Conservation (phyloP, 1,140 invertebrate genomes). For the Monomorium pharaonis region DNA sequence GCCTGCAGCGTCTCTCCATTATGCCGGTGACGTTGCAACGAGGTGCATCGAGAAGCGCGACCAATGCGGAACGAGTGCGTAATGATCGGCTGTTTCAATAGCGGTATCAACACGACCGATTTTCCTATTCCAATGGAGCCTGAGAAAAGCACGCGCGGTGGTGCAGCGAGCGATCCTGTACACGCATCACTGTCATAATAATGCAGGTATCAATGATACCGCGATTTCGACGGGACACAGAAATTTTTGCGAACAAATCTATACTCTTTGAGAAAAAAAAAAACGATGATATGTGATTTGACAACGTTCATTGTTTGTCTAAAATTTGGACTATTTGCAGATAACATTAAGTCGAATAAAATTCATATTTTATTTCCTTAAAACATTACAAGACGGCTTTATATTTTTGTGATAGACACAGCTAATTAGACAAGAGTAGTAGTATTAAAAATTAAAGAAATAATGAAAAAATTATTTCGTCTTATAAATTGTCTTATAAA, state of each 20-base stretch:
- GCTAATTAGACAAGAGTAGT: not conserved
- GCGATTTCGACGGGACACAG: not conserved
- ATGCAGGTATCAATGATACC: slow-evolving; percentile 11
- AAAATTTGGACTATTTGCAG: not conserved
- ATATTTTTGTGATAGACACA: not conserved
- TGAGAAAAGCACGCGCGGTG: slow-evolving; percentile 53
- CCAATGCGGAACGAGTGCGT: slow-evolving; percentile 61
- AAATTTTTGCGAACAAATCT: not conserved
- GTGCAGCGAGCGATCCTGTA: not conserved
- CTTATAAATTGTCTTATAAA: not conserved
- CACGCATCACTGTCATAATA: slow-evolving; percentile 13
- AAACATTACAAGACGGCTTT: not conserved
- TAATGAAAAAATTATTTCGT: not conserved
- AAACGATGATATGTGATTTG: not conserved
- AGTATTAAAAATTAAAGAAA: not conserved
- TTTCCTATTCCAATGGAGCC: slow-evolving; percentile 54
- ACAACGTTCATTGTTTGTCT: not conserved
- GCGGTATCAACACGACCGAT: slow-evolving; percentile 57
- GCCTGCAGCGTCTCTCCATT: slow-evolving; percentile 68
- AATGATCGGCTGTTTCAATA: slow-evolving; percentile 67
- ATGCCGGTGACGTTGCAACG: slow-evolving; percentile 67
- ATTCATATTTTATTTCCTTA: not conserved
- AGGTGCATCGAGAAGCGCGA: slow-evolving; percentile 63
- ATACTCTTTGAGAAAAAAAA: no score
- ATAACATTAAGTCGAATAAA: not conserved